These are phyloP conservation scores for Rhyzopertha dominica DNA, from an alignment of 1,140 invertebrate species.

Conservation along the genomic window DNA sequence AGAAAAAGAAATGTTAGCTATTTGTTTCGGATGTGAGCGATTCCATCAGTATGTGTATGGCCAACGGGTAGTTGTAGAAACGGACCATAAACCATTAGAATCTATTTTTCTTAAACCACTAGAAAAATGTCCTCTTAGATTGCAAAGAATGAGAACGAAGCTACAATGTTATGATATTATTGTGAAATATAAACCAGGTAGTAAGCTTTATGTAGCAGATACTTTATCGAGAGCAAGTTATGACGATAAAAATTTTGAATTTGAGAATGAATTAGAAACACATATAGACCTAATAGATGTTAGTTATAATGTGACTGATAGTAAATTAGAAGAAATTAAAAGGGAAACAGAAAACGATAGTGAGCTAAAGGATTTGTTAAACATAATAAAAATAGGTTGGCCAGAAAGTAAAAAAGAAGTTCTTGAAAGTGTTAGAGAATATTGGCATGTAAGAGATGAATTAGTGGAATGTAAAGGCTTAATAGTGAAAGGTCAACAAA, in stretches of 20 bases:
- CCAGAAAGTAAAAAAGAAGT: slow-evolving; percentile 15
- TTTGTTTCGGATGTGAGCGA: slow-evolving; percentile 25
- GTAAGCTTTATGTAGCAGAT: too few relatives aligned
- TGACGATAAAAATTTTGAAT: slow-evolving; percentile 17
- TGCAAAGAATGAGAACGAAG: slow-evolving; percentile 25
- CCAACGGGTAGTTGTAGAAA: slow-evolving; percentile 24
- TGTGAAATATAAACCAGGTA: slow-evolving; percentile 28
- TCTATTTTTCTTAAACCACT: slow-evolving; percentile 30
- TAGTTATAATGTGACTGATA: slow-evolving; percentile 15
- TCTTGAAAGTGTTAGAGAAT: slow-evolving; percentile 14
- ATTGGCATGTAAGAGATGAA: slow-evolving; percentile 18
- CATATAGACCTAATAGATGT: slow-evolving; percentile 20
- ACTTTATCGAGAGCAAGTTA: too few relatives aligned
- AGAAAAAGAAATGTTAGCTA: slow-evolving; percentile 29
- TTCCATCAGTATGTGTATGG: slow-evolving; percentile 36
- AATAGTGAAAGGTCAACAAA: slow-evolving; percentile 14
- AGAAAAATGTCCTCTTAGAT: slow-evolving; percentile 15
- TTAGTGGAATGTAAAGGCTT: slow-evolving; percentile 15
- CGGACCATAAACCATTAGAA: slow-evolving; percentile 35
- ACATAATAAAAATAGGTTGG: slow-evolving; percentile 18
- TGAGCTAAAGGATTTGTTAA: slow-evolving; percentile 12
- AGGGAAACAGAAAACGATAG: slow-evolving; percentile 14
- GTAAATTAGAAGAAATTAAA: slow-evolving; percentile 12
- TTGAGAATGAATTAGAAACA: slow-evolving; percentile 16
- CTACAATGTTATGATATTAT: slow-evolving; percentile 27